Evolutionary conservation across 2,113 vertebrate genomes (phyloP), one percentile per base, ranked within the genome.

Genomic region (Datnioides undecimradiatus): DNA sequence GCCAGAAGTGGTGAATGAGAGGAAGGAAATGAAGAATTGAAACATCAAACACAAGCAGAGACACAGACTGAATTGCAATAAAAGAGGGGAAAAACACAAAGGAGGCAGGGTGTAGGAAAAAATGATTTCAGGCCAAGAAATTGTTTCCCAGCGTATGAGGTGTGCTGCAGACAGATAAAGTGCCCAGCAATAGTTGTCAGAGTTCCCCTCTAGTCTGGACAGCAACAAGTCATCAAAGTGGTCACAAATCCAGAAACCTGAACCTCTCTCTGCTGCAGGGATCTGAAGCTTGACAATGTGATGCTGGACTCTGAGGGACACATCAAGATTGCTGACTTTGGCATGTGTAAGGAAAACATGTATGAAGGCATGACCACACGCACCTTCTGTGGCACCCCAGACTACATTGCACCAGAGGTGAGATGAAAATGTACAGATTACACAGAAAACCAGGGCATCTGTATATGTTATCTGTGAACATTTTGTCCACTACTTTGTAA

Each of bases 371-470:
- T 97, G 88, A 96, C 93, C 3, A 99, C 98, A 6, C 96, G 98
- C 86, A 99, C 98, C 65, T 99, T 99, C 95, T 99, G 98, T 5
- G 98, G 98, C 75, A 99, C 98, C 60, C 98, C 98, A 0, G 98
- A 99, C 92, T 99, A 99, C 93, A 99, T 99, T 17, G 98, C 98
- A 29, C 98, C 98, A 0, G 98, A 99, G 98, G 98, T 99, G 94
- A 96, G 85, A 48, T 25, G 4, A 19, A 54, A 13, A 33, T 8
- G 38, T 43, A 31, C n/a, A 48, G 31, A 60, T 48, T 48, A 23
- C 29, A 59, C 54, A 57, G n/a, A 19, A 8, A 54, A 58, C 19
- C 8, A 14, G 23, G 33, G 5, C 9, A 34, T 34, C 17, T 8
- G 25, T 45, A 38, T 11, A 7, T 23, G 2, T 31, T 55, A 14